A percentile compares a stretch with the other conserved stretches of the same genome.
Evolutionary conservation across 2,797 vertebrate species (phyloP).

Genomic region (Zalophus californianus): DNA sequence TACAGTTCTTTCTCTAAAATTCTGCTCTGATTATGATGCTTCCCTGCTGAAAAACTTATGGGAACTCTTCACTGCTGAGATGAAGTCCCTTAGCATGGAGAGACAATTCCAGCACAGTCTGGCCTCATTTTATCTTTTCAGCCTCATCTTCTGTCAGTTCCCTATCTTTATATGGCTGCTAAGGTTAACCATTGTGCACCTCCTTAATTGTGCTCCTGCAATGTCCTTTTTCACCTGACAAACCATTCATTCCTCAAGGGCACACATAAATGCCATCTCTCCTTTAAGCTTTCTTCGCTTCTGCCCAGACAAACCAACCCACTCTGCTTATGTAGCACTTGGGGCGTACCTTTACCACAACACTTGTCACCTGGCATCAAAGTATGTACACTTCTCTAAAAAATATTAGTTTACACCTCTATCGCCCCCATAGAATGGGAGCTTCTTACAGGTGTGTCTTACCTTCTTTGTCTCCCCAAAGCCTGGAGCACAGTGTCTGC

Average conservation of each 20-base stretch:
- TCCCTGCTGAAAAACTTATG: background rate
- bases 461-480: background rate
- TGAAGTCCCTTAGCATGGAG: background rate
- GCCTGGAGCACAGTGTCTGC: background rate
- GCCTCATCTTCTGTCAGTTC: background rate
- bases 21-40: background rate
- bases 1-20: background rate
- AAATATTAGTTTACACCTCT: background rate
- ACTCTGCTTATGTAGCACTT: background rate
- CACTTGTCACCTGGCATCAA: background rate
- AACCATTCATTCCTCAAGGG: background rate
- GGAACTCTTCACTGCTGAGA: background rate
- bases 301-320: background rate
- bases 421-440: background rate
- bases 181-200: background rate
- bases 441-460: background rate
- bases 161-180: background rate
- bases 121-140: background rate
- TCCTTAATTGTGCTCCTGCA: background rate
- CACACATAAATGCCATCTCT: background rate
- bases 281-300: background rate
- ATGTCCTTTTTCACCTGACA: background rate
- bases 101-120: background rate
- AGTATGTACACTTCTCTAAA: background rate
- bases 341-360: background rate